Evolutionary conservation across 2,113 vertebrate species (phyloP), one percentile per base, ranked within the genome.

Genomic region (Nerophis lumbriciformis): DNA sequence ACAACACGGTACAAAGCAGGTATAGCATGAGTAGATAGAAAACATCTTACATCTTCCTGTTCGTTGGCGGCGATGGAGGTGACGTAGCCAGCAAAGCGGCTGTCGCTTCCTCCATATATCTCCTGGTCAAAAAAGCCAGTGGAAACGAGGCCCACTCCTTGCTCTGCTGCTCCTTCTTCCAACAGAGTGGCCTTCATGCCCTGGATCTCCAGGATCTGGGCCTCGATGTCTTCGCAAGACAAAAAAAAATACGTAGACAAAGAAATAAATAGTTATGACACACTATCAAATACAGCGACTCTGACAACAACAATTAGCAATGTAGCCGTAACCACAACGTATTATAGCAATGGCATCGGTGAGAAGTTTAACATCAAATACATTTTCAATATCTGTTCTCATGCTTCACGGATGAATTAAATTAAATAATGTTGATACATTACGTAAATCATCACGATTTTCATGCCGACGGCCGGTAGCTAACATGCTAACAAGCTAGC

Each of bases 181-280:
- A 75, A 55, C 79, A 96, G 93, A 76, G 91, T 88, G 52, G 94
- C 93, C 80, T 98, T 98, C 90, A 94, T 98, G 48, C 90, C 95
- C 94, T 99, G 95, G 89, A 99, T 94, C 89, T 96, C 95, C 88
- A 94, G 92, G 85, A 99, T 98, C 82, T 99, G 97, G 77, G 97
- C 97, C 92, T 99, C 97, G 0, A 99, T 99, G 85, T 99, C 97
- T 99, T 56, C 15, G 28, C 54, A 8, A 38, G 8, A 28, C 1
- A 12, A 36, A 0, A 42, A 10, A 50, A 2, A 47, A 58, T 0
- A 6, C 1, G 2, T 1, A 58, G 5, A 28, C 28, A 28, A 28
- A 28, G 28, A 45, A 45, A 12, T 12, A 1, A 9, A 11, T 45
- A 4, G 42, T 11, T 45, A 12, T 4, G 4, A 12, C 10, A 45